Evolutionary conservation across 2,888 invertebrate genomes (phyloP), one percentile per base, ranked within the genome.

Genomic region (Morpho achilles): DNA sequence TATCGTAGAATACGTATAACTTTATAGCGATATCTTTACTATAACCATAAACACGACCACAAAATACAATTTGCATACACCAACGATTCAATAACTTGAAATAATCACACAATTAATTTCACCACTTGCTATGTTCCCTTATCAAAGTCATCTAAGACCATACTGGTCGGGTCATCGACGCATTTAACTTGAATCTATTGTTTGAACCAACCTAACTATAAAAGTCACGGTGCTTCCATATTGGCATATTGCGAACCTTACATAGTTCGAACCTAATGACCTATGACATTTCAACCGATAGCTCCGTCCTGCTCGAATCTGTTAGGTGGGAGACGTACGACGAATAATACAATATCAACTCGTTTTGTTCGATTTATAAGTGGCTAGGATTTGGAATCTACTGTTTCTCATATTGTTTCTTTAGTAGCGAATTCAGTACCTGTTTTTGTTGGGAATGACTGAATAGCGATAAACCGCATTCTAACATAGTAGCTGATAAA

Each of bases 201-300:
- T 87, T 83, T 70, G 69, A 73, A 57, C 75, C 75, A 75, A 77
- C 74, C 69, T 68, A 71, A 72, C 70, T 79, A 76, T 76, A 79
- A 80, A 80, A 87, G 86, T 84, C 88, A 86, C 84, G 84, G 76
- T 77, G 77, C 80, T 81, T 77, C 89, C 89, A 88, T 90, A 90
- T 87, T 89, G 89, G 90, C 89, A 87, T 89, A 90, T 90, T 90
- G 87, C 79, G 69, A 75, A 71, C 90, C 88, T 68, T 88, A 88
- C 81, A 87, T 82, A 87, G 89, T 71, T 67, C 69, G 85, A 80
- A 88, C 89, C 90, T 89, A 87, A 87, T 89, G 90, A 89, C 90
- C 90, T 89, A 83, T 82, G 89, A 90, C 90, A 87, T 90, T 90
- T 89, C 84, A 87, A 87, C 87, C 79, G 78, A 76, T 82, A 77